Evolutionary conservation across 2,113 vertebrate genomes (phyloP).

Genomic region (Phalacrocorax pelagicus): DNA sequence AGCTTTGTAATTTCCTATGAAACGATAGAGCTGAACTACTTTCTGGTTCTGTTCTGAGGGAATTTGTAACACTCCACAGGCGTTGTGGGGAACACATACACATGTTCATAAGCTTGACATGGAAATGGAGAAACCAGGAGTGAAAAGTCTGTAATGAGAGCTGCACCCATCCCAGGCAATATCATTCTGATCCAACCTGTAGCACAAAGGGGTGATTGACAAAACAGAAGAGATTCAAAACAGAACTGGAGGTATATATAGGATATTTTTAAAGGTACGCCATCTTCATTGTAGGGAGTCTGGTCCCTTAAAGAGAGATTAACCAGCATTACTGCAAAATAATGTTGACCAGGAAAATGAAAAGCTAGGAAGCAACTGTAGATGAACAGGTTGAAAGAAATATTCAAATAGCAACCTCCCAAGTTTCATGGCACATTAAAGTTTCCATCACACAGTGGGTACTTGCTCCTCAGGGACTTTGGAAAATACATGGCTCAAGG

Average conservation of each 20-base stretch:
- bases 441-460: neutral
- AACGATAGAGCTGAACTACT: neutral
- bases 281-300: neutral
- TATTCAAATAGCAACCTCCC: neutral
- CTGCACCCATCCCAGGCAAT: neutral
- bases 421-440: neutral
- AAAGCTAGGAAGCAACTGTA: neutral
- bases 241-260: neutral
- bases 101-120: neutral
- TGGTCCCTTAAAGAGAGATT: neutral
- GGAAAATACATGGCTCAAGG: neutral
- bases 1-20: conserved; percentile 4
- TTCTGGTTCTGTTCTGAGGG: neutral
- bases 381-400: neutral
- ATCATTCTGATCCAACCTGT: neutral
- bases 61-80: neutral
- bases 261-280: neutral
- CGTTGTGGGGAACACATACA: neutral
- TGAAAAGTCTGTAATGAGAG: neutral
- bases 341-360: neutral
- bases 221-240: neutral
- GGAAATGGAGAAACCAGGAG: conserved; percentile 9
- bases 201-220: neutral
- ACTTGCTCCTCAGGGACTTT: neutral
- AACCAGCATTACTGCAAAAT: neutral